These are phyloP conservation scores for Dryoscopus gambensis DNA, from an alignment of 2,113 vertebrate genomes.

Conservation along the genomic window DNA sequence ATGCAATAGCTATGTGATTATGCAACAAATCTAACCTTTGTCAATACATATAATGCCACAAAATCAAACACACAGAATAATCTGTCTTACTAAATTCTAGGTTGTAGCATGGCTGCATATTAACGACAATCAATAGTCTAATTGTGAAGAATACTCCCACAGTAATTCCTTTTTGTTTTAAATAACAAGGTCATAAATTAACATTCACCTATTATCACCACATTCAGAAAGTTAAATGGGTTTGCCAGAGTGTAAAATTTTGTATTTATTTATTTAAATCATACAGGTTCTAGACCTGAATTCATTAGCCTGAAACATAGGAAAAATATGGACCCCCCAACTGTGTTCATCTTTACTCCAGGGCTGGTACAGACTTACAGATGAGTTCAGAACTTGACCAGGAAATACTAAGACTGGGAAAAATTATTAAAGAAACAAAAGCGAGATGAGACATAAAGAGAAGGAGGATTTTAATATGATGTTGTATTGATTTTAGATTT, in stretches of 20 bases:
- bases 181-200: not conserved
- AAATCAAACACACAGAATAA: not conserved
- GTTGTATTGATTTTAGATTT: not conserved
- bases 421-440: not conserved
- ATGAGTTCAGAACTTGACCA: not conserved
- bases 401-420: not conserved
- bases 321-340: not conserved
- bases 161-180: not conserved
- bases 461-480: not conserved
- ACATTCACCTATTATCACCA: not conserved
- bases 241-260: not conserved
- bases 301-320: not conserved
- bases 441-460: not conserved
- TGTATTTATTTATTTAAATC: not conserved
- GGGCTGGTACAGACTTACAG: not conserved
- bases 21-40: not conserved
- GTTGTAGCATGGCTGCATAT: not conserved
- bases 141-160: not conserved
- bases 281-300: not conserved
- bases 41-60: not conserved
- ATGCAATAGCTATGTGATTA: conserved; percentile 3
- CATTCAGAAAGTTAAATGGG: not conserved
- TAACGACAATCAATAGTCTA: not conserved
- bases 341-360: not conserved
- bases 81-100: not conserved